Percentiles rank a stretch among this genome's conserved stretches.
Conservation (phyloP, 2,888 invertebrate species). For the Cyclophora albipunctata region DNA sequence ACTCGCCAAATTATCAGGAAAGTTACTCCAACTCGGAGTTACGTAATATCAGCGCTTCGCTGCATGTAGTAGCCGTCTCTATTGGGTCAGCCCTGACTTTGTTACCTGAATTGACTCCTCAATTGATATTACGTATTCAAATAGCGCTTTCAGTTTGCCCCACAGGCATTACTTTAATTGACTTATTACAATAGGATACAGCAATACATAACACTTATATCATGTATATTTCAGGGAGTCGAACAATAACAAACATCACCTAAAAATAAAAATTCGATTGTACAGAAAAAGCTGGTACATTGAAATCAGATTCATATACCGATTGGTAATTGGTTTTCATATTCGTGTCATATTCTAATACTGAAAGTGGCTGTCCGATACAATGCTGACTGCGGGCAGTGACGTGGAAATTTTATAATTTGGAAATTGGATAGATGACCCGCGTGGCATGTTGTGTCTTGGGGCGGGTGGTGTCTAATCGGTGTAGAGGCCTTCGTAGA, state of each 20-base stretch:
- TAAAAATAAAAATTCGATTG: too few species aligned
- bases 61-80: conserved; percentile 27
- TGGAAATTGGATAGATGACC: too few species aligned
- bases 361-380: background rate
- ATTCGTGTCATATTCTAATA: background rate
- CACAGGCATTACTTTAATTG: background rate
- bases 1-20: conserved; percentile 42
- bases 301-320: too few species aligned
- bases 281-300: too few species aligned
- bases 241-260: too few species aligned
- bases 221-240: too few species aligned
- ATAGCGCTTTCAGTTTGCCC: conserved; percentile 1
- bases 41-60: conserved; percentile 39
- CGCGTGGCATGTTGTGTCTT: conserved; percentile 2
- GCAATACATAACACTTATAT: too few species aligned
- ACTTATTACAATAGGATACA: too few species aligned
- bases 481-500: conserved; percentile 85
- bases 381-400: too few species aligned
- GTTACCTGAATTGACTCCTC: conserved; percentile 9
- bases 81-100: conserved; percentile 29
- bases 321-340: too few species aligned
- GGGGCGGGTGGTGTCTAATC: conserved; percentile 41
- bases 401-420: too few species aligned
- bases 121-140: conserved; percentile 3
- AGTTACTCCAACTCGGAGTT: conserved; percentile 43